phyloP scores from a whole-genome alignment of 2,113 vertebrate species.

The Brachypteracias leptosomus region DNA sequence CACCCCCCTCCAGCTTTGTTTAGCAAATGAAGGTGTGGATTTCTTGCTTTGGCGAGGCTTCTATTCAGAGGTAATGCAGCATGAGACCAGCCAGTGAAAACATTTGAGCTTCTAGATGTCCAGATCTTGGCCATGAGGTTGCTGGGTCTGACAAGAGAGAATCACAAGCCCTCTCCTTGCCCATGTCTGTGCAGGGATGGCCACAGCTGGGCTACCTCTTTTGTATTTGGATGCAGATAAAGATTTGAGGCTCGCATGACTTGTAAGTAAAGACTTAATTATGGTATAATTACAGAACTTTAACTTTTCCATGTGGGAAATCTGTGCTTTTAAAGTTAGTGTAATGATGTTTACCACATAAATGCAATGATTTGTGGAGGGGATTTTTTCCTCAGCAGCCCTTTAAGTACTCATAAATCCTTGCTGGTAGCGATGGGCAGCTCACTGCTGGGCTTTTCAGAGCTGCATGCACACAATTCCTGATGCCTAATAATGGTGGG shows the following conservation, averaged over 20 bases:
- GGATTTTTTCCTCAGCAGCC: not conserved
- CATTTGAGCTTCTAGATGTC: not conserved
- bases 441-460: conserved; percentile 34
- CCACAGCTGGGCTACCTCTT: not conserved
- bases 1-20: not conserved
- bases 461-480: not conserved
- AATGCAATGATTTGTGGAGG: conserved; percentile 27
- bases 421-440: not conserved
- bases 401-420: not conserved
- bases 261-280: conserved; percentile 23
- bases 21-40: not conserved
- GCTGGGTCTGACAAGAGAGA: not conserved
- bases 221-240: not conserved
- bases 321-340: not conserved
- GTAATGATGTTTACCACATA: conserved; percentile 50
- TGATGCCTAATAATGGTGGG: conserved; percentile 6
- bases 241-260: not conserved
- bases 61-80: not conserved
- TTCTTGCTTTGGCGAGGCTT: not conserved
- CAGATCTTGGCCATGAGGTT: not conserved
- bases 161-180: not conserved
- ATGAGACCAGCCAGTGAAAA: not conserved
- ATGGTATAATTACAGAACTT: conserved; percentile 45
- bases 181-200: not conserved
- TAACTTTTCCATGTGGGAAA: conserved; percentile 49